Evolutionary conservation across 2,113 vertebrate genomes (phyloP).

Genomic region (Zosterops lateralis): DNA sequence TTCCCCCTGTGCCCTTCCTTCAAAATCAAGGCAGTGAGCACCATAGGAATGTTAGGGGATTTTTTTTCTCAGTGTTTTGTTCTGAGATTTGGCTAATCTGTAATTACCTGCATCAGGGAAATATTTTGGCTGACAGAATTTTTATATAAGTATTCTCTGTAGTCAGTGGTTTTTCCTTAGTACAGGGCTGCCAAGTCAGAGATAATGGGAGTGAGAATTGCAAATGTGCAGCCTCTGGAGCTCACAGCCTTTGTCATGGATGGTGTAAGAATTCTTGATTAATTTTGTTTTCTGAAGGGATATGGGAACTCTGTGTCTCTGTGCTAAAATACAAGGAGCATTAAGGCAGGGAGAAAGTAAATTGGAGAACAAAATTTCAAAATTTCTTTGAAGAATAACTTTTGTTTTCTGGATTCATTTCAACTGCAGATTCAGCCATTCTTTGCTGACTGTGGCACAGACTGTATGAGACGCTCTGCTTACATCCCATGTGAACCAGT

Average conservation of each 20-base stretch:
- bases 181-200: background rate
- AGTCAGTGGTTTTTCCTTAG: background rate
- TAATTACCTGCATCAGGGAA: background rate
- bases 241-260: background rate
- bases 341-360: background rate
- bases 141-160: background rate
- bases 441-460: constrained; percentile 67
- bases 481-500: constrained; percentile 32
- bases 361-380: too few species aligned
- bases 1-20: background rate
- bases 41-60: fast-evolving
- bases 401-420: background rate
- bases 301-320: background rate
- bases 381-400: background rate
- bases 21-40: background rate
- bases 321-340: background rate
- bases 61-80: background rate
- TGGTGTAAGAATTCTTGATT: background rate
- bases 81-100: background rate
- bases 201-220: background rate
- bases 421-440: constrained; percentile 74
- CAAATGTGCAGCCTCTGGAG: background rate
- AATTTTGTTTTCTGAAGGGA: background rate
- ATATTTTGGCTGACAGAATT: background rate
- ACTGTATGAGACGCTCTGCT: constrained; percentile 63